phyloP scores from a whole-genome alignment of 2,797 vertebrate species.

The Phaenicophaeus curvirostris region DNA sequence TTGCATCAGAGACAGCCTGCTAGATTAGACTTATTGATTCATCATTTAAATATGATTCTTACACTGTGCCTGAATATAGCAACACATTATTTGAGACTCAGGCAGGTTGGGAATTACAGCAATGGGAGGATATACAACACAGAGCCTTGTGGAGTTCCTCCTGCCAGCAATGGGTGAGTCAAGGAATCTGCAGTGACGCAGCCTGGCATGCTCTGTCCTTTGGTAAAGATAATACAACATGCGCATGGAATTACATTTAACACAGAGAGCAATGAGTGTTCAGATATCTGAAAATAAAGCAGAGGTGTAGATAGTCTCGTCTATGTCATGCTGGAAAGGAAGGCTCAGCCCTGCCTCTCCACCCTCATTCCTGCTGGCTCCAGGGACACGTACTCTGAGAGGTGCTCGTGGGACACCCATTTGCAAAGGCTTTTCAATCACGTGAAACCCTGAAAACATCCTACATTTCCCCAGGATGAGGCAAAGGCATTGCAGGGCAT shows the following conservation, averaged over 20 bases:
- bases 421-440: background rate
- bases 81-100: background rate
- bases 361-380: background rate
- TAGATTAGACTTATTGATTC: background rate
- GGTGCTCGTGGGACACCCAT: background rate
- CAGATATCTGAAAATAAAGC: background rate
- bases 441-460: background rate
- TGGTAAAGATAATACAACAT: background rate
- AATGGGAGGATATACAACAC: background rate
- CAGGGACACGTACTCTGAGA: background rate
- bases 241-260: background rate
- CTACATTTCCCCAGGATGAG: background rate
- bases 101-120: background rate
- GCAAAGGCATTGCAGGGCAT: background rate
- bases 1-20: background rate
- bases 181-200: background rate
- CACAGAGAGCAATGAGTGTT: background rate
- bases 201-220: background rate
- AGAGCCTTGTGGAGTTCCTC: background rate
- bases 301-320: fast-evolving
- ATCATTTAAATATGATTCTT: background rate
- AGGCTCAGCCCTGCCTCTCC: background rate
- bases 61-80: background rate
- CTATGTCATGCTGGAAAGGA: background rate
- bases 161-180: background rate